Evolutionary conservation across 2,113 vertebrate species (phyloP), one percentile per base, ranked within the genome.

Genomic region (Columbina picui): DNA sequence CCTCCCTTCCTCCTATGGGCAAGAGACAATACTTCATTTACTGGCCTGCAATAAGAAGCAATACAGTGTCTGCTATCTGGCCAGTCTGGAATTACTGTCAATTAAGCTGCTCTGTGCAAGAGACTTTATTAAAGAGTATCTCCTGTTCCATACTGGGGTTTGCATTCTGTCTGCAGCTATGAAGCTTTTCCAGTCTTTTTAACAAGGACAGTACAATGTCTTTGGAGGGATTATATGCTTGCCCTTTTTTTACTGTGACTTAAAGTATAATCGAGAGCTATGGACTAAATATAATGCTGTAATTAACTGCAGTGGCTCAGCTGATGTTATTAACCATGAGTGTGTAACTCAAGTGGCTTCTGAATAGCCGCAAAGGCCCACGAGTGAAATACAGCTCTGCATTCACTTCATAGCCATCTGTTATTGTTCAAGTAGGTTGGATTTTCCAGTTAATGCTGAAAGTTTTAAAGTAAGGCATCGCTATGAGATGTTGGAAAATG

Each of bases 261-360:
- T 93, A 53, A 88, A 80, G 49, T 68, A 75, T 79, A 78, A 91
- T 86, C 69, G 71, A 61, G 50, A 89, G 63, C 83, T 47, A 75
- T 39, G 57, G 60, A 75, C 57, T 79, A 97, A 93, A 89, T 94
- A 82, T 75, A 95, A 84, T 68, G 68, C 52, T 93, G 84, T 88
- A 88, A 94, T 96, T 95, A 96, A 90, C 70, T 97, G 41, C 45
- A 96, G 93, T 93, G 82, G 91, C 56, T 96, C 69, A 86, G 85
- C 68, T 94, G 89, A 93, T 93, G 64, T 84, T 93, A 88, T 89
- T 95, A 94, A 87, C 89, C 61, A 75, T 27, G 8, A 89, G 32
- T 4, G 0, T 75, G 78, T 84, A 96, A 91, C 89, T 94, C 82
- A 95, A 95, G 93, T 76, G 69, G 73, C 65, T 94, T 94, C 53